Evolutionary conservation across 2,888 invertebrate species (phyloP).

Genomic region (Trichogramma dendrolimi): DNA sequence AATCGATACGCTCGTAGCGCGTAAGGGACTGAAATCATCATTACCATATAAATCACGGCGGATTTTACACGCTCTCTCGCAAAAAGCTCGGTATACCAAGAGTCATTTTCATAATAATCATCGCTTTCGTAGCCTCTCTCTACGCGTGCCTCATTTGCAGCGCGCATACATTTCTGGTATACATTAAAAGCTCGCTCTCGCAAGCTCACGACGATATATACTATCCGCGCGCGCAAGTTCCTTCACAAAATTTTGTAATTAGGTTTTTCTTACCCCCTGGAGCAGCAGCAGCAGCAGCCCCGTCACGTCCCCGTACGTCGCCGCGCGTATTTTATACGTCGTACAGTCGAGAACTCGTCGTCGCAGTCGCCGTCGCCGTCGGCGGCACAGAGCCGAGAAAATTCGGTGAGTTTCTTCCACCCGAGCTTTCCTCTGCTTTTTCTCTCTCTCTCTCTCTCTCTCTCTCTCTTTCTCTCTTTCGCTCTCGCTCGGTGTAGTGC

Average conservation of each 20-base stretch:
- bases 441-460: conserved; percentile 7
- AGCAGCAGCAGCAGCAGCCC: no score
- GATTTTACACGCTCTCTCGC: no score
- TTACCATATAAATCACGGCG: no score
- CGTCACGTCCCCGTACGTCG: background rate
- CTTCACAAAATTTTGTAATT: conserved; percentile 48
- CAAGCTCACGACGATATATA: conserved; percentile 37
- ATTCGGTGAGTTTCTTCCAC: conserved; percentile 41
- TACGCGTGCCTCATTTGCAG: conserved; percentile 47
- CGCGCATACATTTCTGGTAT: conserved; percentile 42
- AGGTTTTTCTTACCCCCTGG: conserved; percentile 41
- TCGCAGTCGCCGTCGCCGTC: background rate
- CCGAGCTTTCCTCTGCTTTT: conserved; percentile 18
- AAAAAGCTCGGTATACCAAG: conserved; percentile 17
- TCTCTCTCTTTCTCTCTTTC: background rate
- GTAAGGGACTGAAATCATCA: no score
- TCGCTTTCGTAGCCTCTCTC: conserved; percentile 43
- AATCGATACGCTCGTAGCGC: no score
- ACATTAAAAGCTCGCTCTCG: conserved; percentile 27
- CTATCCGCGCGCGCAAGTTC: conserved; percentile 35
- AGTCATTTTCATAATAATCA: conserved; percentile 45
- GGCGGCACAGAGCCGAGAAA: conserved; percentile 31
- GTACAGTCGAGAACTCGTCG: no score
- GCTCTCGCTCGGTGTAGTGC: conserved; percentile 1
- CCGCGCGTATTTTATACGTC: no score